Base-by-base conservation (phyloP, 2,113 vertebrate species). In the Alexandromys fortis region DNA sequence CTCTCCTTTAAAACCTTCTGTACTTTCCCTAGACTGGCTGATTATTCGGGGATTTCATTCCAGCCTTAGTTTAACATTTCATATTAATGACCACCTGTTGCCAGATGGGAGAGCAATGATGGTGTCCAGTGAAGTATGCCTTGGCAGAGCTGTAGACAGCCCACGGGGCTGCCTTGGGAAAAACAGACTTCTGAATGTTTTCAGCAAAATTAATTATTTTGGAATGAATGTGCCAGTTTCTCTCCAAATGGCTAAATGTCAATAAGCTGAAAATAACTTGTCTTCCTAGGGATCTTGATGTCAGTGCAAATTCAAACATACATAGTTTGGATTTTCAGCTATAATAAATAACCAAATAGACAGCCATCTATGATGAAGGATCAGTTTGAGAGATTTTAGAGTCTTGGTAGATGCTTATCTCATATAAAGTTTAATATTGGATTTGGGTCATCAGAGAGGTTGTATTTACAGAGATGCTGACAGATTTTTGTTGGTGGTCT, bases 121-220 rank as follows among this genome's bases (percentile, higher is more conserved):
- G 78, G 17, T 97, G 96, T 72, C 97, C 96, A 90, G 5, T 91
- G 97, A 95, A 97, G 70, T 95, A 8, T 86, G 92, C 1, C 86
- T 82, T 49, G 12, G 22, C 79, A n/a, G n/a, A 0, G 89, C 81
- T 79, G 73, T 47, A 38, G 96, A 94, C 28, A 38, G 79, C 92
- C 95, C 86, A 58, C 61, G 33, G 47, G 38, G 17, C 88, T 85
- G 78, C 24, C 11, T 1, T 70, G 86, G 75, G 96, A 47, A 79
- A 97, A 55, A 58, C 49, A 76, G 63, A 55, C 38, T 94, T 96
- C 72, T 30, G 91, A 96, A 89, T 89, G 91, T 85, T 81, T 97
- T 93, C 88, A 95, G 90, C 92, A 97, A 89, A 95, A 89, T 55
- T 97, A 96, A 96, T 96, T 92, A 89, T 92, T 92, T 97, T 98